Percentiles rank a stretch among this genome's conserved stretches.
phyloP scores from a whole-genome alignment of 92 coral and sea anemone species.

The Siderastrea siderea region DNA sequence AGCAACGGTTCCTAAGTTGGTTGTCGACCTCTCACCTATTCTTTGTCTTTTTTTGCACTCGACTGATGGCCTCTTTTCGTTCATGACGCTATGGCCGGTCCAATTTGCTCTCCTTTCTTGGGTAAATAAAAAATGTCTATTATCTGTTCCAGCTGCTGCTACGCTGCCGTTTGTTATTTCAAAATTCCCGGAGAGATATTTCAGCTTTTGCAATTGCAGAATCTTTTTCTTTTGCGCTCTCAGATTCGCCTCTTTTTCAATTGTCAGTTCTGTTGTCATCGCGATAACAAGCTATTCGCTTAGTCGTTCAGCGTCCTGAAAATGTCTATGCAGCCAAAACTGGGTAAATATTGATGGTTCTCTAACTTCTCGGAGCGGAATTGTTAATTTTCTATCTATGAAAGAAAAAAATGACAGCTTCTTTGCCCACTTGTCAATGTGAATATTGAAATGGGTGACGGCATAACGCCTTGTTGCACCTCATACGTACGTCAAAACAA shows the following conservation, averaged over 20 bases:
- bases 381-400: conserved; percentile 29
- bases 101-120: conserved; percentile 13
- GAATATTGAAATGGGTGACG: conserved; percentile 14
- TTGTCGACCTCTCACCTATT: conserved; percentile 8
- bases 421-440: conserved; percentile 20
- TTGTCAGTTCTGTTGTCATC: conserved; percentile 54
- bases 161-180: not conserved
- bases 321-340: not conserved
- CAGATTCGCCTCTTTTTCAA: conserved; percentile 65
- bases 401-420: conserved; percentile 32
- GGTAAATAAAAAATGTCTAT: conserved; percentile 7
- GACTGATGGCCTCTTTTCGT: not conserved
- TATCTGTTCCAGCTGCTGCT: not conserved
- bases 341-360: conserved; percentile 19
- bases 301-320: not conserved
- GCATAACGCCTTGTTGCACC: not conserved
- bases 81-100: not conserved
- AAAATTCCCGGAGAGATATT: conserved; percentile 28
- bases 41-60: not conserved
- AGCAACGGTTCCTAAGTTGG: not conserved
- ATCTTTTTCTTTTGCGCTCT: conserved; percentile 70
- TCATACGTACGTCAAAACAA: conserved; percentile 20
- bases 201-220: conserved; percentile 68
- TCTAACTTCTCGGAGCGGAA: conserved; percentile 13
- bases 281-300: not conserved